phyloP scores from a whole-genome alignment of 2,888 invertebrate genomes.

The Bedellia somnulentella region DNA sequence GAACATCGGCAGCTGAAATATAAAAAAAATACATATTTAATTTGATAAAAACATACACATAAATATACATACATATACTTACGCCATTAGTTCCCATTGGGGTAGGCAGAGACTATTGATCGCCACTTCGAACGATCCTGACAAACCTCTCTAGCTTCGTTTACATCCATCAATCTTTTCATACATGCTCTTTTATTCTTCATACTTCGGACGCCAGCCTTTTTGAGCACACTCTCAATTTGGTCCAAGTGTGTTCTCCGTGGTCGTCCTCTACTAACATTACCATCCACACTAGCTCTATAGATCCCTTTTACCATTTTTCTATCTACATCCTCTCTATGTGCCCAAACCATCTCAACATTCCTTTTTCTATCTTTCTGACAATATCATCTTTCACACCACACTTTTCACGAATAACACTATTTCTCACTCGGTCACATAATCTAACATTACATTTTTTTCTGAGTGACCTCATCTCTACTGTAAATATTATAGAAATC shows the following conservation, averaged over 20 bases:
- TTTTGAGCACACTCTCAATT: not conserved
- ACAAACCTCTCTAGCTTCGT: no score
- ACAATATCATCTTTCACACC: not conserved
- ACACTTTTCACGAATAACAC: not conserved
- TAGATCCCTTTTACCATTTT: not conserved
- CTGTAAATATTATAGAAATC: no score
- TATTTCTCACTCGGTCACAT: not conserved
- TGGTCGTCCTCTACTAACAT: not conserved
- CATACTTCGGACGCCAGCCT: not conserved
- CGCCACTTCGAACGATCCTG: no score
- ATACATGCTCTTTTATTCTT: not conserved
- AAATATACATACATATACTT: not conserved
- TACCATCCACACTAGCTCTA: not conserved
- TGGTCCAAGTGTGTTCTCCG: not conserved
- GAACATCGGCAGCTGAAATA: slow-evolving; percentile 40
- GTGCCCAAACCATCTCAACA: not conserved
- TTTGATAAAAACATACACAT: not conserved
- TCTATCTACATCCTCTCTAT: no score
- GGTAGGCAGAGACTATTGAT: not conserved
- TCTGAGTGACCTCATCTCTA: not conserved
- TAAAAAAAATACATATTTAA: no score
- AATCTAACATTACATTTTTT: not conserved
- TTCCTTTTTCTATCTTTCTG: not conserved
- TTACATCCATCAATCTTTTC: not conserved
- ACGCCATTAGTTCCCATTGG: not conserved